phyloP scores from a whole-genome alignment of 2,113 vertebrate species.

The Okapia johnstoni region DNA sequence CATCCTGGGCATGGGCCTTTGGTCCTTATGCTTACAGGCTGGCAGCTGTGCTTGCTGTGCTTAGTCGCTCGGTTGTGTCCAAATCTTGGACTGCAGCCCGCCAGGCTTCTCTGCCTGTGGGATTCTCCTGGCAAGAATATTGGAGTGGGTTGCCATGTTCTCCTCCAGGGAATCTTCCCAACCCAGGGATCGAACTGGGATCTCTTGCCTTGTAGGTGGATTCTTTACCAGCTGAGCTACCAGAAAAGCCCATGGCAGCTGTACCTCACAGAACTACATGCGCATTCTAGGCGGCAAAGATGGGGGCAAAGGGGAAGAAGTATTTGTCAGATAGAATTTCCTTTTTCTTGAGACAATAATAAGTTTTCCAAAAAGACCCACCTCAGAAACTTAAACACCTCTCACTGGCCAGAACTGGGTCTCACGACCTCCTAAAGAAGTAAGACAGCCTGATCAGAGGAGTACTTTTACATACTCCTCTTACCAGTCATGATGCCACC shows the following conservation, averaged over 20 bases:
- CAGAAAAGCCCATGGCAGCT: neutral
- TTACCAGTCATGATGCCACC: neutral
- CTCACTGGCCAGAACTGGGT: neutral
- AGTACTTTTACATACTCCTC: neutral
- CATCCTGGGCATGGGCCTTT: neutral
- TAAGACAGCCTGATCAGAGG: neutral
- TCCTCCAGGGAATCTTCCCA: neutral
- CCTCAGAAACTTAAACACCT: neutral
- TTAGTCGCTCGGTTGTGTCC: accelerated
- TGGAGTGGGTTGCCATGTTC: neutral
- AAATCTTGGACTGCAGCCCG: neutral
- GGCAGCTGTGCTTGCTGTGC: neutral
- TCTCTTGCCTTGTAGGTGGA: neutral
- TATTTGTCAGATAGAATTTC: too few relatives aligned
- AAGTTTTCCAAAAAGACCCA: neutral
- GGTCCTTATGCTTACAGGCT: neutral
- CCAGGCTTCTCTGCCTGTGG: neutral
- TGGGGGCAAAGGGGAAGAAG: neutral
- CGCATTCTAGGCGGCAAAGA: neutral
- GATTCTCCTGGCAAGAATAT: neutral
- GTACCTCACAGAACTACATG: accelerated
- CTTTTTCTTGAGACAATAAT: neutral
- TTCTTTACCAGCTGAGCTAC: neutral
- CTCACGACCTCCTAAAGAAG: neutral
- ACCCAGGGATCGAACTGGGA: neutral